These are phyloP conservation scores for Chrysomallon squamiferum DNA, from an alignment of 1,140 invertebrate species.

Conservation along the genomic window DNA sequence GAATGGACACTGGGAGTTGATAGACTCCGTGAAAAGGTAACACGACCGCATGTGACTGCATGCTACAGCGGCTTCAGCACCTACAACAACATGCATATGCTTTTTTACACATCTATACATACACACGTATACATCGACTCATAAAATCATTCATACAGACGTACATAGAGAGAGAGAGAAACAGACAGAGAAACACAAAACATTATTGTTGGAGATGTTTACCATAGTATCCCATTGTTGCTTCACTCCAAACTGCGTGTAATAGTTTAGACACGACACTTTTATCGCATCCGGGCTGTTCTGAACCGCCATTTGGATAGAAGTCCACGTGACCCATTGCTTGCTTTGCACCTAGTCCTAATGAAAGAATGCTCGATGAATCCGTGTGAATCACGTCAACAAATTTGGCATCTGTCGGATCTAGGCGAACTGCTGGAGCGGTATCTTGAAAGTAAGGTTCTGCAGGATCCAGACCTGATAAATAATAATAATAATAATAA, in stretches of 20 bases:
- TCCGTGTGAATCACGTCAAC: slow-evolving; percentile 96
- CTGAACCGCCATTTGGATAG: slow-evolving; percentile 67
- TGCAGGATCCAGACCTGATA: slow-evolving; percentile 74
- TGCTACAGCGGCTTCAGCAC: slow-evolving; percentile 67
- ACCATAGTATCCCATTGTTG: slow-evolving; percentile 35
- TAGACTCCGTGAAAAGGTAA: slow-evolving; percentile 85
- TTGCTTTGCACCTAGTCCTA: slow-evolving; percentile 76
- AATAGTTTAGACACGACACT: slow-evolving; percentile 31
- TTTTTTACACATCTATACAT: no score
- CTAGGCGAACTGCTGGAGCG: slow-evolving; percentile 61
- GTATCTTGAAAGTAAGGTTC: slow-evolving; percentile 72
- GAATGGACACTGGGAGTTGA: slow-evolving; percentile 77
- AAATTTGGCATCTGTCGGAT: slow-evolving; percentile 79
- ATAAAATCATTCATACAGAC: no score
- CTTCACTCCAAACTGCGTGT: slow-evolving; percentile 34
- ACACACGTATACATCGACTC: no score
- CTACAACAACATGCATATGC: slow-evolving; percentile 25
- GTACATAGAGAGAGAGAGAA: no score
- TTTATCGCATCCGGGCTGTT: slow-evolving; percentile 53
- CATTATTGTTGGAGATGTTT: no score
- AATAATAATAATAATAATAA: no score
- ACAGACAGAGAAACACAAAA: no score
- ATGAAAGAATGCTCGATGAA: slow-evolving; percentile 66
- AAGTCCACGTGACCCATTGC: slow-evolving; percentile 92
- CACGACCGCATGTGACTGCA: slow-evolving; percentile 87